Evolutionary conservation across 1,140 invertebrate species (phyloP).

Genomic region (Drosophila sturtevanti): DNA sequence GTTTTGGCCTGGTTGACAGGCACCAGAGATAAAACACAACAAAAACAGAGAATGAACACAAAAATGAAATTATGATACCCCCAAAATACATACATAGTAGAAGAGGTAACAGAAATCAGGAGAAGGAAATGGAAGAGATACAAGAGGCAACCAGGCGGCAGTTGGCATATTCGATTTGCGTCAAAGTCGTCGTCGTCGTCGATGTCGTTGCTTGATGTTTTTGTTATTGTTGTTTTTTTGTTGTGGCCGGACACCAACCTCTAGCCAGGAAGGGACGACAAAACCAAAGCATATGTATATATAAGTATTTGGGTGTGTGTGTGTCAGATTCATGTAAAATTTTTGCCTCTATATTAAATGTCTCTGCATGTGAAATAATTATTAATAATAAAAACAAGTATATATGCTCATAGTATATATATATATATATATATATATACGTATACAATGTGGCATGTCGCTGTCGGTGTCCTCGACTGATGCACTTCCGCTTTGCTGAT

Average conservation of each 20-base stretch:
- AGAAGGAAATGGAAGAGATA: conserved; percentile 21
- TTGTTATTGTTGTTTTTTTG: conserved; percentile 31
- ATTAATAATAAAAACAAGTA: conserved; percentile 72
- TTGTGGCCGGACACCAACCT: conserved; percentile 57
- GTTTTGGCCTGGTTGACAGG: conserved; percentile 29
- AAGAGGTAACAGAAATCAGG: not conserved
- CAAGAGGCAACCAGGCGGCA: conserved; percentile 42
- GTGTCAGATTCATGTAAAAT: conserved; percentile 58
- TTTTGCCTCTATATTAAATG: conserved; percentile 13
- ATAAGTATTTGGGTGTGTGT: not conserved
- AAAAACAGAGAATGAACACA: conserved; percentile 14
- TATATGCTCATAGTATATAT: too few species aligned
- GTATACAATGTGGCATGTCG: conserved; percentile 25
- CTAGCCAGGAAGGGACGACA: conserved; percentile 27
- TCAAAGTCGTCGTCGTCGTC: conserved; percentile 44
- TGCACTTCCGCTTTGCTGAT: conserved; percentile 36
- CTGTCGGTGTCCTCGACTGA: conserved; percentile 36
- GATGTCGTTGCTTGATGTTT: conserved; percentile 11
- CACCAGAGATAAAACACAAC: conserved; percentile 22
- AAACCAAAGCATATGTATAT: not conserved
- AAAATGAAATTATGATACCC: conserved; percentile 69
- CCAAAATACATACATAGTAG: not conserved
- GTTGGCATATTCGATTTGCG: conserved; percentile 75
- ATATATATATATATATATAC: conserved; percentile 23
- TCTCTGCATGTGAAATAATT: conserved; percentile 68